Conservation (phyloP, 37 sponge, comb jelly and placozoan genomes). For the Oopsacas minuta region DNA sequence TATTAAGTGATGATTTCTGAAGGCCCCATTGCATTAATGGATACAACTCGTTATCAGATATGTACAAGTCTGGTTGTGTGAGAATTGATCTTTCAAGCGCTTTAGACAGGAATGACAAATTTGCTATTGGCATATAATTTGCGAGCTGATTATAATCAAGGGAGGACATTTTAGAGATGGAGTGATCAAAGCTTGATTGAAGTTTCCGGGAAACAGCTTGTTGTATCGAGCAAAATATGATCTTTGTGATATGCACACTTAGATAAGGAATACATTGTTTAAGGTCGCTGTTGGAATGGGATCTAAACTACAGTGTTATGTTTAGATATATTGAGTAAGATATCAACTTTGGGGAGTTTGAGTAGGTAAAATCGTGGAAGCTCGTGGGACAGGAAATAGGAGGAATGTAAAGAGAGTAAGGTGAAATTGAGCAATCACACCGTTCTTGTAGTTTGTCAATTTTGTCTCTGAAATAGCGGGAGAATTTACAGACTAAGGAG, state of each 20-base stretch:
- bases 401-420: neutral
- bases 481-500: neutral
- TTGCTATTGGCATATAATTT: neutral
- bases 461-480: neutral
- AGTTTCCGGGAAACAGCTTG: neutral
- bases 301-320: neutral
- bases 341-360: neutral
- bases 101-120: neutral
- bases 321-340: neutral
- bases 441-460: neutral
- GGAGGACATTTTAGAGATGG: neutral
- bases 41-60: neutral
- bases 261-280: neutral
- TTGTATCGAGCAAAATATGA: neutral
- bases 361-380: neutral
- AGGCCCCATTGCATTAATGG: neutral
- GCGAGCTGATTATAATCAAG: neutral
- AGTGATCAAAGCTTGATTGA: neutral
- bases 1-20: neutral
- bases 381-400: neutral
- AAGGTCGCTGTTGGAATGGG: neutral
- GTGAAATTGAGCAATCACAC: neutral
- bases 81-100: neutral
- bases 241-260: neutral
- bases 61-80: neutral